Evolutionary conservation across 2,888 invertebrate genomes (phyloP).

Genomic region (Agriopis marginaria): DNA sequence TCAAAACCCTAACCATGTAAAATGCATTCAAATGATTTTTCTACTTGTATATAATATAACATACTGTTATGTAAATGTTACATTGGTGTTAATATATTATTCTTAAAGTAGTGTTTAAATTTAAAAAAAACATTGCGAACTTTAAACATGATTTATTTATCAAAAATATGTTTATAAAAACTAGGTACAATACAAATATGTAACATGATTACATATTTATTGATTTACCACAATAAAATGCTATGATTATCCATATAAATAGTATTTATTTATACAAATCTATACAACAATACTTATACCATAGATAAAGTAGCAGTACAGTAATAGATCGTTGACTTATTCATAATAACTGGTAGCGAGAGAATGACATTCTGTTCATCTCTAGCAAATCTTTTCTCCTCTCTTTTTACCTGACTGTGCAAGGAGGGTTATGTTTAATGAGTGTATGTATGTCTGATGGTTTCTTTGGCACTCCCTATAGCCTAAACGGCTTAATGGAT

Average conservation of each 20-base stretch:
- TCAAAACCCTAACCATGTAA: not conserved
- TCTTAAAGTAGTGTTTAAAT: slow-evolving; percentile 31
- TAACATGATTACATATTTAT: slow-evolving; percentile 40
- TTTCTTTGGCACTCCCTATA: too few relatives aligned
- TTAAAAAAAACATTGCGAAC: slow-evolving; percentile 28
- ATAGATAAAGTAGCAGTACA: too few relatives aligned
- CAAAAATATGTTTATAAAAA: slow-evolving; percentile 56
- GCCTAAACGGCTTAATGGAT: too few relatives aligned
- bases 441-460: too few relatives aligned
- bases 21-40: slow-evolving; percentile 1
- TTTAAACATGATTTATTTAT: slow-evolving; percentile 64
- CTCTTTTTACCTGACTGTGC: too few relatives aligned
- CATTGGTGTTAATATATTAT: slow-evolving; percentile 18
- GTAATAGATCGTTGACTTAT: not conserved
- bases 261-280: slow-evolving; percentile 36
- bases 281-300: slow-evolving; percentile 3
- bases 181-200: slow-evolving; percentile 46
- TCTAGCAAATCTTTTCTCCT: too few relatives aligned
- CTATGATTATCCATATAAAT: slow-evolving; percentile 42
- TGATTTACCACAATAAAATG: slow-evolving; percentile 51
- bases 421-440: too few relatives aligned
- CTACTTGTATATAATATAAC: slow-evolving; percentile 41
- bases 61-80: slow-evolving; percentile 26
- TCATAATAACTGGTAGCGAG: too few relatives aligned
- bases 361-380: too few relatives aligned